These are phyloP conservation scores for Oxycera nigricornis DNA, from an alignment of 2,888 invertebrate genomes.

Conservation along the genomic window DNA sequence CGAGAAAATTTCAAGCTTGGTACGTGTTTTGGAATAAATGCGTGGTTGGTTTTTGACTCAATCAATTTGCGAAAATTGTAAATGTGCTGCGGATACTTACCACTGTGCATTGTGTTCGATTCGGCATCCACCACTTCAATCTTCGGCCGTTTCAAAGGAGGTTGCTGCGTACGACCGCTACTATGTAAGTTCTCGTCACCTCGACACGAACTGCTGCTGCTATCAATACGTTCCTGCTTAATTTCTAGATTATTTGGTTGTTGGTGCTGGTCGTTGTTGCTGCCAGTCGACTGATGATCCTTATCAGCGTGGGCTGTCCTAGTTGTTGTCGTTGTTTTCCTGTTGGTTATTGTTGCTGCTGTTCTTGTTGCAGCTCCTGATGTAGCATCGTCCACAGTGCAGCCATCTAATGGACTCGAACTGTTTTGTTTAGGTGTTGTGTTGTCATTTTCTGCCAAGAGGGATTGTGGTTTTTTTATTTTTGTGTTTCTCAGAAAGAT, in stretches of 20 bases:
- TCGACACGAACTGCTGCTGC: slow-evolving; percentile 65
- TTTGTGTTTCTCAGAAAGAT: no score
- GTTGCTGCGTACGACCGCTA: slow-evolving; percentile 48
- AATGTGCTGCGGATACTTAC: no score
- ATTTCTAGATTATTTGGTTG: slow-evolving; percentile 62
- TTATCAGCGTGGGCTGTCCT: slow-evolving; percentile 45
- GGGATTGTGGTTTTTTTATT: no score
- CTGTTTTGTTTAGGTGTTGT: slow-evolving; percentile 69
- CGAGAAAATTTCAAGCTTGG: no score
- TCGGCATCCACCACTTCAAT: slow-evolving; percentile 87
- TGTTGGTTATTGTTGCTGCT: slow-evolving; percentile 53
- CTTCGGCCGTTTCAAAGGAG: slow-evolving; percentile 73
- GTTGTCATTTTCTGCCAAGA: slow-evolving; percentile 63
- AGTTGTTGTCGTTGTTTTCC: slow-evolving; percentile 65
- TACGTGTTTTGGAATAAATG: no score
- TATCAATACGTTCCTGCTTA: slow-evolving; percentile 73
- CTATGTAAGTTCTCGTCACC: slow-evolving; percentile 62
- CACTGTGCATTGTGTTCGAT: slow-evolving; percentile 89
- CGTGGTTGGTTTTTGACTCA: no score
- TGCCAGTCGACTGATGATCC: slow-evolving; percentile 44
- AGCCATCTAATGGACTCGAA: slow-evolving; percentile 62
- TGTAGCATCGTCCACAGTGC: slow-evolving; percentile 59
- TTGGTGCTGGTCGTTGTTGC: slow-evolving; percentile 54
- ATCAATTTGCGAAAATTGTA: neutral
- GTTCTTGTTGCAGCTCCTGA: neutral